These are phyloP conservation scores for Tympanoctomys barrerae DNA, from an alignment of 2,797 vertebrate species.

Conservation along the genomic window DNA sequence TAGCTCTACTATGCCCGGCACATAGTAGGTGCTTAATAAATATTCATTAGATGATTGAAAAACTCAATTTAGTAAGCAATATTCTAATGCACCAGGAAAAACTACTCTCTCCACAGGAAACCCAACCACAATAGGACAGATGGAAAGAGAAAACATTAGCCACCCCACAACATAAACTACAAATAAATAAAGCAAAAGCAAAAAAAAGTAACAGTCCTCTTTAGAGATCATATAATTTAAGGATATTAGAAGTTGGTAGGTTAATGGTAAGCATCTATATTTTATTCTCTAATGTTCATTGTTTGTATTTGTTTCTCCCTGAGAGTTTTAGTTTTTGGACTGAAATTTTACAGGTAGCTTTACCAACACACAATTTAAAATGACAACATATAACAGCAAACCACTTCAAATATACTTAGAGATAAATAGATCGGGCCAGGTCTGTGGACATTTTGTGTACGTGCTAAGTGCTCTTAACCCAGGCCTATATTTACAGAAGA, in stretches of 20 bases:
- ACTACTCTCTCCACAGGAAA: constrained; percentile 90
- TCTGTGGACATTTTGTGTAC: constrained; percentile 73
- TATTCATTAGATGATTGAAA: constrained; percentile 79
- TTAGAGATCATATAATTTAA: constrained; percentile 91
- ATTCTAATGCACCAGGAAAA: constrained; percentile 90
- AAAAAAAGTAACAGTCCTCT: constrained; percentile 89
- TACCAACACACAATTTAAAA: constrained; percentile 87
- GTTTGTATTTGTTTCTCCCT: constrained; percentile 90
- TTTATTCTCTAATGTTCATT: constrained; percentile 88
- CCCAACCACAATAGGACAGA: constrained; percentile 84
- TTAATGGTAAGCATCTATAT: constrained; percentile 87
- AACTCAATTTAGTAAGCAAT: constrained; percentile 86
- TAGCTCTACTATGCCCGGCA: constrained; percentile 77
- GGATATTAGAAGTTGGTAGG: constrained; percentile 88
- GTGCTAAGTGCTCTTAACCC: constrained; percentile 72
- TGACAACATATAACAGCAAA: constrained; percentile 84
- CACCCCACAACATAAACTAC: constrained; percentile 74
- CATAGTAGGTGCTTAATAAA: constrained; percentile 80
- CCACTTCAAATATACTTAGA: constrained; percentile 80
- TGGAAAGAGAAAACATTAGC: constrained; percentile 79
- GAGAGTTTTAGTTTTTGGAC: constrained; percentile 89
- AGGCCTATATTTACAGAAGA: constrained; percentile 86
- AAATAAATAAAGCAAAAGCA: constrained; percentile 89
- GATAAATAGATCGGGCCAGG: constrained; percentile 82
- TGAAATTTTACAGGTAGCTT: constrained; percentile 89